phyloP scores from a whole-genome alignment of 2,797 vertebrate genomes.

The Scleropages formosus region DNA sequence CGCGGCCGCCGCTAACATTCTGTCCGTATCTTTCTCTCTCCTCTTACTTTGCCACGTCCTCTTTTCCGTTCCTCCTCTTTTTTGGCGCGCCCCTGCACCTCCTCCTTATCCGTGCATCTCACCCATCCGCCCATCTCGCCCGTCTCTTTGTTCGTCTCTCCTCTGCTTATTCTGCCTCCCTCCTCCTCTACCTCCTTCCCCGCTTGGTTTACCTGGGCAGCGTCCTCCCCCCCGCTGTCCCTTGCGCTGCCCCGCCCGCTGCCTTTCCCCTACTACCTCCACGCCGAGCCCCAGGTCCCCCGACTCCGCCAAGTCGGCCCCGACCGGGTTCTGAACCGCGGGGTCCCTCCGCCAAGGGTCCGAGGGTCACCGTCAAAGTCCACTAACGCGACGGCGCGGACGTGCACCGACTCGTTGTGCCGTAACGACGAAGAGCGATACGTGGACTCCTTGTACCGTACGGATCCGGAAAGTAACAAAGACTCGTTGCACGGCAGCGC shows the following conservation, averaged over 20 bases:
- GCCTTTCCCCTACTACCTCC: conserved; percentile 68
- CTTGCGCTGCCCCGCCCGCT: conserved; percentile 54
- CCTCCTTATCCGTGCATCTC: conserved; percentile 48
- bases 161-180: not conserved
- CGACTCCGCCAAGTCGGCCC: conserved; percentile 45
- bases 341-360: conserved; percentile 31
- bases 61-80: conserved; percentile 5
- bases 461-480: conserved; percentile 53
- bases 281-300: conserved; percentile 52
- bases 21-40: conserved; percentile 68
- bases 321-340: conserved; percentile 48
- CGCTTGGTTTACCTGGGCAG: conserved; percentile 46
- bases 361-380: conserved; percentile 43
- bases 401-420: conserved; percentile 33
- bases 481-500: conserved; percentile 58
- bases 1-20: conserved; percentile 70
- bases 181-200: conserved; percentile 21
- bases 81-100: conserved; percentile 34
- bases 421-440: conserved; percentile 33
- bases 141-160: not conserved
- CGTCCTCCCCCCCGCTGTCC: conserved; percentile 70
- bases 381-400: conserved; percentile 23
- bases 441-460: conserved; percentile 44
- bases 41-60: conserved; percentile 59
- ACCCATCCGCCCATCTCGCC: conserved; percentile 24